Base-by-base conservation (phyloP, 2,113 vertebrate species). In the Corythoichthys intestinalis region DNA sequence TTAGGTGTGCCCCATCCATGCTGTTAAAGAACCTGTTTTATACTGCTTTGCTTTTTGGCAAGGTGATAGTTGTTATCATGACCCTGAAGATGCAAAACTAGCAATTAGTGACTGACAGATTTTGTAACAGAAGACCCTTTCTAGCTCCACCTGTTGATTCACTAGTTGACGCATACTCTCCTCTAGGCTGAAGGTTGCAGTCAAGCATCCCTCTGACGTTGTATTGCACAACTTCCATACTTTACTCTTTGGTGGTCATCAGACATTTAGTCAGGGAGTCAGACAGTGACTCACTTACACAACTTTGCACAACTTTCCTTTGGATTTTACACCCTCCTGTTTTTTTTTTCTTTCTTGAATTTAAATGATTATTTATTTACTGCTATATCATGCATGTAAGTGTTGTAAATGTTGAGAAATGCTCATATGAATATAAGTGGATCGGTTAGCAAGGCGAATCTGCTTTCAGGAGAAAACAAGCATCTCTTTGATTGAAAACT, bases 391-490 rank as follows among this genome's bases (percentile, higher is more conserved):
- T 66, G 72, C 86, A 87, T 77, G 81, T 84, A 84, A 86, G 79
- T 71, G 50, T 71, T 74, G 70, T 84, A 87, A 44, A 86, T 83
- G 79, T 83, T 82, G 71, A 86, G 86, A 86, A 87, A 89, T 89
- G 83, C 81, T 85, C 84, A 85, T 78, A 81, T 87, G 85, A 83
- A 88, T 89, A 88, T 86, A 89, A 89, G 88, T 87, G 87, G 86
- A 83, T 72, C 79, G 73, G 79, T 71, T 80, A 76, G 84, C 75
- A 83, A 85, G 82, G 80, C 80, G 75, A 86, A 88, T 90, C 88
- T 63, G 47, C 82, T 87, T 86, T 87, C 84, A 85, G 86, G 84
- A 81, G 74, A 82, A 88, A 87, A 83, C 84, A 88, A 84, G 80
- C 75, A 75, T 86, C 79, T 82, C 82, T 87, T 86, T 87, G 77